Evolutionary conservation across 2,113 vertebrate genomes (phyloP).

Genomic region (Elaphurus davidianus): DNA sequence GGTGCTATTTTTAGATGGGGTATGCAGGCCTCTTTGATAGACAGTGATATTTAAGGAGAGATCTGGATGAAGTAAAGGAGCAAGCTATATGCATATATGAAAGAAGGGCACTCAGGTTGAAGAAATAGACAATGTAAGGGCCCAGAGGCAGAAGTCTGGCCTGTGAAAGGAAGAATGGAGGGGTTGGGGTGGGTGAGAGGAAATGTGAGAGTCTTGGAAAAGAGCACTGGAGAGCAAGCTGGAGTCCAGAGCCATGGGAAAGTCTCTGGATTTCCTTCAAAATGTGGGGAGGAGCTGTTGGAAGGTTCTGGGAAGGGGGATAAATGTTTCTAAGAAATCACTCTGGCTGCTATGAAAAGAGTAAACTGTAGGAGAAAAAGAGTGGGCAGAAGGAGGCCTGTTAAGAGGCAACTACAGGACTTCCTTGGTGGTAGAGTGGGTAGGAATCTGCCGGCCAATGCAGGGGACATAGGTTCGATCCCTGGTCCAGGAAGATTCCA

Average conservation of each 20-base stretch:
- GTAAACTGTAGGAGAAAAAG: not conserved
- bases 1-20: not conserved
- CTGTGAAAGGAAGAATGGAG: not conserved
- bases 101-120: not conserved
- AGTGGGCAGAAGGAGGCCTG: not conserved
- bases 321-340: not conserved
- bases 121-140: not conserved
- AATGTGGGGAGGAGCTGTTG: not conserved
- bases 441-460: not conserved
- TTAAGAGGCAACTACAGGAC: not conserved
- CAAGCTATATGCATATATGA: not conserved
- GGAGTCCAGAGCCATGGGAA: not conserved
- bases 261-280: not conserved
- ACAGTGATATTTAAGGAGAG: not conserved
- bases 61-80: not conserved
- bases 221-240: not conserved
- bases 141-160: not conserved
- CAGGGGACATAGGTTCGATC: not conserved
- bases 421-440: not conserved
- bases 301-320: not conserved
- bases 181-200: not conserved
- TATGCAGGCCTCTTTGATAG: not conserved
- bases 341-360: not conserved
- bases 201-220: not conserved
- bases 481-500: not conserved